phyloP scores from a whole-genome alignment of 2,113 vertebrate genomes.

The Malurus cyaneus region DNA sequence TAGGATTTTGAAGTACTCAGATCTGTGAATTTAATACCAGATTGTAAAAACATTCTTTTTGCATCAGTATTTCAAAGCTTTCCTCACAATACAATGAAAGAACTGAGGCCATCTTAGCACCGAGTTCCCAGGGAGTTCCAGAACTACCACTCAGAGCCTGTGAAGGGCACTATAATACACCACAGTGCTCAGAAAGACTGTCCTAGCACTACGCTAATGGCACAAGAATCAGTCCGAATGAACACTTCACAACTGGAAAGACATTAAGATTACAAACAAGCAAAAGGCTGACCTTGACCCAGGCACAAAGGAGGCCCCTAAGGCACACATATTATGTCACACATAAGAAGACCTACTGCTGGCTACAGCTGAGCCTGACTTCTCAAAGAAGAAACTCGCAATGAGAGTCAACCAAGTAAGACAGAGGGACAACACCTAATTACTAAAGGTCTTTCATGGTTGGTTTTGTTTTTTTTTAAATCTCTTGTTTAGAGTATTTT shows the following conservation, averaged over 20 bases:
- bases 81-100: not conserved
- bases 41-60: not conserved
- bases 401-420: not conserved
- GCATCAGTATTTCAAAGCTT: not conserved
- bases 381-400: not conserved
- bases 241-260: not conserved
- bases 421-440: not conserved
- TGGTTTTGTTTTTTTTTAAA: not conserved
- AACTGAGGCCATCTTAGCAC: not conserved
- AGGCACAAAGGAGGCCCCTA: not conserved
- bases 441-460: not conserved
- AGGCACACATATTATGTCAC: fast-evolving
- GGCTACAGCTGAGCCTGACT: not conserved
- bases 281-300: not conserved
- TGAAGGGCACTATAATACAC: not conserved
- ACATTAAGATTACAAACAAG: not conserved
- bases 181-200: not conserved
- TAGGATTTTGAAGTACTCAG: not conserved
- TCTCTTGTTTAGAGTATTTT: not conserved
- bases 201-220: fast-evolving
- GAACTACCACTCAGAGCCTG: fast-evolving
- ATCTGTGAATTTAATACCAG: not conserved
- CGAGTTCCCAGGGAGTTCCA: not conserved
- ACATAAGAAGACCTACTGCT: not conserved
- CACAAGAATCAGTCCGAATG: not conserved